Conservation (phyloP, 2,888 invertebrate genomes). For the Nomada ruficornis region DNA sequence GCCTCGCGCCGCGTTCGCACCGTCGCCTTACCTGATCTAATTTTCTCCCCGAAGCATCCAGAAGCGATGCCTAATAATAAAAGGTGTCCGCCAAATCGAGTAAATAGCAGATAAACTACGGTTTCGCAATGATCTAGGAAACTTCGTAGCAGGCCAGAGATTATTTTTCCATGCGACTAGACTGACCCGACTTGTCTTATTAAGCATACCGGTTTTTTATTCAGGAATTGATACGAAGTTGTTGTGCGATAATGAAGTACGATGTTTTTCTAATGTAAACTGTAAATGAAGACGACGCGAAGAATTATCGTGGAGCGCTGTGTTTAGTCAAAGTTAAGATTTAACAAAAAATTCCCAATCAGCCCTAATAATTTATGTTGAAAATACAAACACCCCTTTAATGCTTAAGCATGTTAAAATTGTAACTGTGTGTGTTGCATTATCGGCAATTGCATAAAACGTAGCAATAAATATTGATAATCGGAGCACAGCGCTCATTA, state of each 20-base stretch:
- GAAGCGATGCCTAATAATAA: neutral
- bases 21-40: conserved; percentile 38
- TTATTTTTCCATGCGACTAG: neutral
- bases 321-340: too few species aligned
- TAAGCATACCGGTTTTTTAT: neutral
- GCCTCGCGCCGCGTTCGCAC: conserved; percentile 24
- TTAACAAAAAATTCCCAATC: too few species aligned
- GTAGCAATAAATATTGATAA: too few species aligned
- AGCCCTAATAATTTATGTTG: too few species aligned
- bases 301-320: neutral
- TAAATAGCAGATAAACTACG: conserved; percentile 46
- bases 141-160: conserved; percentile 3
- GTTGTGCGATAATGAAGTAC: neutral
- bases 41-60: conserved; percentile 29
- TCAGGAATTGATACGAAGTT: neutral
- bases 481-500: neutral
- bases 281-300: neutral
- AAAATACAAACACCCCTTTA: too few species aligned
- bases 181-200: neutral
- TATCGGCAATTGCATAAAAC: neutral
- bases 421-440: neutral
- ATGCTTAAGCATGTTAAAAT: neutral
- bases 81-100: conserved; percentile 9
- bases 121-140: conserved; percentile 22
- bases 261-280: conserved; percentile 1